Conservation (phyloP, 2,797 vertebrate species). For the Muscicapa comitata region DNA sequence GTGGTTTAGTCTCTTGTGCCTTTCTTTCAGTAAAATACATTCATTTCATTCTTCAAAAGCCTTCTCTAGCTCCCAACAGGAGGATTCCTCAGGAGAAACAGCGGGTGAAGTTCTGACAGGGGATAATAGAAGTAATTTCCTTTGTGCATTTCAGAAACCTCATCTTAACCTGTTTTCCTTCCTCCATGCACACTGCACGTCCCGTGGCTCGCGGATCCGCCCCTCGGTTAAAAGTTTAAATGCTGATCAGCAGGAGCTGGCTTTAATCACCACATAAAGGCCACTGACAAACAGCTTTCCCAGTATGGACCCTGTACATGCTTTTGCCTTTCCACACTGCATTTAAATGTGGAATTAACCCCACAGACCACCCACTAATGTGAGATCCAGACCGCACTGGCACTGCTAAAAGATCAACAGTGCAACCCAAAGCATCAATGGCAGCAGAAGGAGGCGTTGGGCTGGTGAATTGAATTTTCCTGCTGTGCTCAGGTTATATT, state of each 20-base stretch:
- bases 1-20: background rate
- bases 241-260: background rate
- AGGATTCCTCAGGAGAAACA: slow-evolving; percentile 20
- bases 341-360: background rate
- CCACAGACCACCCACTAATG: accelerated
- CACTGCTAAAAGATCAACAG: background rate
- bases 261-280: slow-evolving; percentile 32
- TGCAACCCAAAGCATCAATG: accelerated
- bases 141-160: background rate
- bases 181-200: accelerated
- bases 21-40: background rate
- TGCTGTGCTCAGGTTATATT: background rate
- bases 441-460: accelerated
- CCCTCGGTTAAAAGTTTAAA: slow-evolving; percentile 6
- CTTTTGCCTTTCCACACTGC: background rate
- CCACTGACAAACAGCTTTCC: slow-evolving; percentile 2
- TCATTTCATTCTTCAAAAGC: background rate
- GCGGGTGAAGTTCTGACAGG: background rate
- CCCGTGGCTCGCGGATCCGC: background rate
- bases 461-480: background rate
- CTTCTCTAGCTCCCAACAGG: background rate
- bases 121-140: background rate
- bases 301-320: background rate
- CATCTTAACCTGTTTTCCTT: background rate
- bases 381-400: background rate